Evolutionary conservation across 2,113 vertebrate genomes (phyloP), one percentile per base, ranked within the genome.

Genomic region (Sphaerodactylus townsendi): DNA sequence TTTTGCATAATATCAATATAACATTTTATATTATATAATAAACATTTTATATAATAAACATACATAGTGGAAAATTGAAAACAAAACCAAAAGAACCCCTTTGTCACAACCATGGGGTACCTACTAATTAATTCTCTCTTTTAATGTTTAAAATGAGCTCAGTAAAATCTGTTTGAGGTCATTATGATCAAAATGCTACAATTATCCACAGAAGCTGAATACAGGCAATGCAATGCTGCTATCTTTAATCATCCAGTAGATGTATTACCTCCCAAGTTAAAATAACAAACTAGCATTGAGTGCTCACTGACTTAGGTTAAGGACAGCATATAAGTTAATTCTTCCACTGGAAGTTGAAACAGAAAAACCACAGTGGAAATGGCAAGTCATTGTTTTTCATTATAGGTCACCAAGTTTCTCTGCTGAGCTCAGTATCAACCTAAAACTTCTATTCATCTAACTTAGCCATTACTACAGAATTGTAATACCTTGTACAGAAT

Each of bases 81-180:
- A 88, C 76, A 81, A 33, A n/a, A n/a, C n/a, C n/a, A n/a, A n/a
- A n/a, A n/a, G n/a, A n/a, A n/a, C n/a, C n/a, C 48, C 14, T 80
- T 89, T 90, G 82, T 62, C 66, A 80, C 21, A 86, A 53, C 84
- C 66, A 70, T 66, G 71, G 75, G 71, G 59, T 64, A 33, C n/a
- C 53, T 21, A 73, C 30, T 73, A 30, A 77, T 85, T 72, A 85
- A 59, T 25, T 70, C 21, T 44, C 1, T 14, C 28, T 39, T 85
- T 85, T 79, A 17, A 79, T 71, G 50, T 62, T 77, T 56, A 78
- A 78, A 83, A 78, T 44, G 50, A 78, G 23, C 46, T 13, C 37
- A 64, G 23, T 71, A 46, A 78, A 62, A 70, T 44, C 21, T 41
- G 30, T 72, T 68, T 71, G 25, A 85, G 39, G 68, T 37, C 65